phyloP scores from a whole-genome alignment of 2,113 vertebrate species.

The Cyphomyrus discorhynchus region DNA sequence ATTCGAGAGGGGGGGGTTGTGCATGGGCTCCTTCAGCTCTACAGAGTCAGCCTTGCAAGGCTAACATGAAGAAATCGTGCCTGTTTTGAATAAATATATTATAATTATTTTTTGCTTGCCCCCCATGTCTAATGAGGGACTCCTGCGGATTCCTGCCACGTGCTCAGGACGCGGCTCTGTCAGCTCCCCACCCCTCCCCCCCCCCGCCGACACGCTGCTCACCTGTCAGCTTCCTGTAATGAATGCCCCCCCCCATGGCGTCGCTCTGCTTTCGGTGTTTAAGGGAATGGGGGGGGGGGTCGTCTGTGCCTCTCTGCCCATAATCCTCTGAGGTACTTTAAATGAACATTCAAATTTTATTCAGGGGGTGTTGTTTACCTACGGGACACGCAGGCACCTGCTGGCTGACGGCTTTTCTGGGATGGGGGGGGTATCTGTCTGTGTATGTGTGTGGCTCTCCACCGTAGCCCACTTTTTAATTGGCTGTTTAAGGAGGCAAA shows the following conservation, averaged over 20 bases:
- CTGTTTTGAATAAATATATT: background rate
- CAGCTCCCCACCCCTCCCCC: background rate
- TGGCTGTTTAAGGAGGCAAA: background rate
- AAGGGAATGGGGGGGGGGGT: background rate
- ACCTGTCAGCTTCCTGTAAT: constrained; percentile 57
- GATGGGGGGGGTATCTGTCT: too few species aligned
- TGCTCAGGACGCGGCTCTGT: background rate
- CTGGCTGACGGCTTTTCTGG: background rate
- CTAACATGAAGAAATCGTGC: background rate
- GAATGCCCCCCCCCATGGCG: constrained; percentile 19
- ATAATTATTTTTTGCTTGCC: background rate
- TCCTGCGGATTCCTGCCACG: background rate
- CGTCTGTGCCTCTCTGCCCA: background rate
- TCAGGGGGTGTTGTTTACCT: background rate
- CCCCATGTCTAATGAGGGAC: background rate
- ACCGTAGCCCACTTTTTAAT: background rate
- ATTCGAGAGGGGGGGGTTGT: background rate
- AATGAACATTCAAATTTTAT: constrained; percentile 12
- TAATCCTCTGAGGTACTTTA: background rate
- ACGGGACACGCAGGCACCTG: background rate
- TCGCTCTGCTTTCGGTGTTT: background rate
- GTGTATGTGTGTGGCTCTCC: background rate
- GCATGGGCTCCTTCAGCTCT: background rate
- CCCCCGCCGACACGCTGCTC: constrained; percentile 45
- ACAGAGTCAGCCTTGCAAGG: background rate